Base-by-base conservation (phyloP, 2,888 invertebrate genomes). In the Hirtodrosophila cameraria region DNA sequence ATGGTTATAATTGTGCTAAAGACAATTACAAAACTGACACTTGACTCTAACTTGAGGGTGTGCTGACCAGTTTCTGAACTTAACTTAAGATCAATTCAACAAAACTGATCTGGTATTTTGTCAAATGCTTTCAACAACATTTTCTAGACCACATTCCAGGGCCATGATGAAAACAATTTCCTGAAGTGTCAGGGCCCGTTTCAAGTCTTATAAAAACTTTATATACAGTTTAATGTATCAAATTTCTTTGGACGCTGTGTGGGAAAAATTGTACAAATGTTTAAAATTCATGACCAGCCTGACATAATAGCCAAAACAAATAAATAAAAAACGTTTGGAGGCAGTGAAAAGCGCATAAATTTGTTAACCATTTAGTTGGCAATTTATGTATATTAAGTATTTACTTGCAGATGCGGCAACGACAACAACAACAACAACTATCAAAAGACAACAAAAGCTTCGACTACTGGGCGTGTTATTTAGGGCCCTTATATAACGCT, bases 401-500 rank as follows among this genome's bases (percentile, higher is more conserved):
- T 39, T 25, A 30, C 23, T 25, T 28, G 33, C 41, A 50, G 62
- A 64, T 55, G 48, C 54, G 61, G 36, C 63, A 54, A 52, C 53
- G 60, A 35, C 33, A 35, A 20, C 28, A 60, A 58, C 59, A 33
- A 42, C 59, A 33, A 48, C 70, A 13, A 23, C 15, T n/a, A n/a
- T n/a, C n/a, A n/a, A 36, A 27, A 58, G 12, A 6, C 16, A 25
- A n/a, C n/a, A n/a, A n/a, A 27, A 18, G 35, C 27, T 36, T 1
- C 54, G 48, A 71, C 86, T 68, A 63, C 86, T 67, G 86, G 80
- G 80, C 80, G 80, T 79, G 82, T 46, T 63, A 27, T 43, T 67
- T 39, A 30, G 39, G 52, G 46, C 59, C 25, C 28, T 80, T 86
- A 62, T 45, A 60, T 79, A 80, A 86, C 68, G 42, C 58, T 18